Evolutionary conservation across 2,113 vertebrate species (phyloP).

Genomic region (Clarias macrocephalus): DNA sequence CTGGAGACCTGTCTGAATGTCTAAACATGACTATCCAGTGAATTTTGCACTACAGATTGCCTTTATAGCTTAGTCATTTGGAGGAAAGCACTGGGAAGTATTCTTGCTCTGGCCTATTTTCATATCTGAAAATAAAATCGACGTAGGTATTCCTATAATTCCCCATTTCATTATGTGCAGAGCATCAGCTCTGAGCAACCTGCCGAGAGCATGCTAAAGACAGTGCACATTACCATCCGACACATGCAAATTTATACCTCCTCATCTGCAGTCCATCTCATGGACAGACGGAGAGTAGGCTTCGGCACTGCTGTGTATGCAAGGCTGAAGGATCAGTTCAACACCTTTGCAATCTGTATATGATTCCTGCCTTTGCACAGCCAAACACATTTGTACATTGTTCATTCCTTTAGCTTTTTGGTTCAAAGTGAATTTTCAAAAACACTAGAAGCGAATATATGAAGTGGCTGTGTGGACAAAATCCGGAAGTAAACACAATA

Average conservation of each 20-base stretch:
- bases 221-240: slow-evolving; percentile 3
- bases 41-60: too few species aligned
- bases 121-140: slow-evolving; percentile 52
- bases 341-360: slow-evolving; percentile 1
- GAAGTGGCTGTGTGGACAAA: background rate
- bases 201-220: slow-evolving; percentile 15
- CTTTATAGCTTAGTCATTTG: background rate
- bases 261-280: slow-evolving; percentile 22
- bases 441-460: background rate
- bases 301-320: slow-evolving; percentile 4
- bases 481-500: background rate
- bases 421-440: background rate
- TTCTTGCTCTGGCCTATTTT: slow-evolving; percentile 30
- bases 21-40: too few species aligned
- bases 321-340: slow-evolving; percentile 22
- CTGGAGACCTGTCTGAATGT: too few species aligned
- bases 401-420: background rate
- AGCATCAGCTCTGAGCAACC: background rate
- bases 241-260: slow-evolving; percentile 39
- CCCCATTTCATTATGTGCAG: slow-evolving; percentile 40
- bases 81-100: slow-evolving; percentile 2
- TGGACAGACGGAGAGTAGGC: slow-evolving; percentile 33
- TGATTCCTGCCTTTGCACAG: background rate
- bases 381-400: background rate
- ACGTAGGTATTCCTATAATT: slow-evolving; percentile 16